Base-by-base conservation (phyloP, 2,797 vertebrate genomes). In the Macroramphosus scolopax region DNA sequence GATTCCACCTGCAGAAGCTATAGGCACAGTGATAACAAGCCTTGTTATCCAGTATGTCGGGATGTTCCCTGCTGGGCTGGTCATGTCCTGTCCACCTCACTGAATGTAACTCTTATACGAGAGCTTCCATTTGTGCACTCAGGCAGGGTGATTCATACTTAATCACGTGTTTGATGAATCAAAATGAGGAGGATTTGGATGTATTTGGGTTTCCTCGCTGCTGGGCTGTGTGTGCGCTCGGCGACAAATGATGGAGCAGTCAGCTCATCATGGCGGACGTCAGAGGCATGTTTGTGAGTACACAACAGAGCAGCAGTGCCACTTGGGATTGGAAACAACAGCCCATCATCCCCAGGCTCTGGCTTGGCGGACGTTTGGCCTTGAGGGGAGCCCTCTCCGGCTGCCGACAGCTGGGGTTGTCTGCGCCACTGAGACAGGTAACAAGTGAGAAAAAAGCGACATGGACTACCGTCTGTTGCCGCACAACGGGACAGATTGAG, bases 301-400 rank as follows among this genome's bases (percentile, higher is more conserved):
- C 68, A 74, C 63, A 63, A 45, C 48, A 35, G 67, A 67, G 63
- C 44, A 9, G 17, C 5, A 1, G 45, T 43, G 70, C 52, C 63
- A 59, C 56, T 72, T 56, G 62, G 68, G 64, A 78, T 68, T 53
- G 61, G 55, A 78, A 74, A 73, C 35, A 79, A 55, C 77, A 73
- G 61, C 67, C 45, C 44, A 45, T 75, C 70, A 66, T 75, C 37
- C 64, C 31, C 9, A 4, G 61, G 49, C 59, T 42, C 31, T 50
- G 66, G 31, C n/a, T 43, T 36, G 48, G 72, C 51, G 52, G 74
- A 66, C 68, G 65, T 18, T 17, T 38, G 75, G 46, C 77, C 72
- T 68, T 41, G 33, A 62, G 53, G 41, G 43, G 63, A 60, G 25
- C 36, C 60, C 53, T 59, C 39, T 38, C 8, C 9, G 25, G 61